Percentiles rank a stretch among this genome's conserved stretches.
phyloP scores from a whole-genome alignment of 2,797 vertebrate genomes.

The Eulemur rubriventer region DNA sequence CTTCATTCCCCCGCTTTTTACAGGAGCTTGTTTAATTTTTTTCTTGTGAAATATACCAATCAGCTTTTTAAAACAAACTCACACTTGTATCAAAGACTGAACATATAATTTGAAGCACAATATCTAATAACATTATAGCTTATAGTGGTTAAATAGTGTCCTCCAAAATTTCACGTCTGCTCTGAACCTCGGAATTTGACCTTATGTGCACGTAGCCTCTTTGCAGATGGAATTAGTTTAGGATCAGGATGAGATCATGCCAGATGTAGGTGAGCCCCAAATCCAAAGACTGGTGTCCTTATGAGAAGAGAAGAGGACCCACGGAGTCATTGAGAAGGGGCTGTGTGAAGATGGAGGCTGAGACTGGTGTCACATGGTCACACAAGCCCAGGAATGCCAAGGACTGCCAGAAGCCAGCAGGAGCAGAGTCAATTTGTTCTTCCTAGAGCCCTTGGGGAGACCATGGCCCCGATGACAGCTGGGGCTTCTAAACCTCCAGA shows the following conservation, averaged over 20 bases:
- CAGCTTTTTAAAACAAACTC: background rate
- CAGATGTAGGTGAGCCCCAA: background rate
- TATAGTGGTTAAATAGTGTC: background rate
- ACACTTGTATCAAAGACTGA: background rate
- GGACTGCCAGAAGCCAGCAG: background rate
- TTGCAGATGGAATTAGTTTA: background rate
- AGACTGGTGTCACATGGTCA: too few relatives aligned
- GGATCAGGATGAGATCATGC: background rate
- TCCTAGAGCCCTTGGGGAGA: background rate
- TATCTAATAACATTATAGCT: background rate
- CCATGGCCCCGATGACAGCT: background rate
- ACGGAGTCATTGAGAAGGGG: too few relatives aligned
- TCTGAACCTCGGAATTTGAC: background rate
- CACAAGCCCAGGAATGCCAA: too few relatives aligned
- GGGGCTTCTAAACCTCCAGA: background rate
- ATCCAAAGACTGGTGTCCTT: background rate
- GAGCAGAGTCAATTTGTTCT: background rate
- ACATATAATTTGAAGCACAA: background rate
- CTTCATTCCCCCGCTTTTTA: background rate
- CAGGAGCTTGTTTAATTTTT: background rate
- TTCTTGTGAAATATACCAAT: background rate
- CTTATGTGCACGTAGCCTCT: background rate
- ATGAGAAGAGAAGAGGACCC: background rate
- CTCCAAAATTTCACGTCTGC: background rate
- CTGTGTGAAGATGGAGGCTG: too few relatives aligned